These are phyloP conservation scores for Artibeus lituratus DNA, from an alignment of 2,797 vertebrate genomes.

Conservation along the genomic window DNA sequence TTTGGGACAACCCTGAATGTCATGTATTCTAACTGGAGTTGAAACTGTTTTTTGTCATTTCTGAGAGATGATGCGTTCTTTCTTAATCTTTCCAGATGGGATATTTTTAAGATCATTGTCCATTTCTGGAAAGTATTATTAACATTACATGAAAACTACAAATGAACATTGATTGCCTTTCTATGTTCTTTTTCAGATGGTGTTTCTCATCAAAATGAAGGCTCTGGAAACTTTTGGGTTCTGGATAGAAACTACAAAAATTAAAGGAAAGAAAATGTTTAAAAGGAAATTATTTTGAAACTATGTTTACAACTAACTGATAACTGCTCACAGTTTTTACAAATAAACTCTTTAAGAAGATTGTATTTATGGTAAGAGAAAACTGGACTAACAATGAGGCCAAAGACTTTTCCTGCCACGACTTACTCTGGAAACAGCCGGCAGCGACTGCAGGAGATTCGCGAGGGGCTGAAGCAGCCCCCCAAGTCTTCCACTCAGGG, in stretches of 20 bases:
- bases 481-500: constrained; percentile 92
- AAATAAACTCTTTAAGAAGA: constrained; percentile 71
- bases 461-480: constrained; percentile 97
- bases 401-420: constrained; percentile 98
- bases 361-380: constrained; percentile 85
- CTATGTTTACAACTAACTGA: constrained; percentile 80
- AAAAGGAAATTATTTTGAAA: constrained; percentile 73
- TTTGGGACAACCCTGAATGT: background rate
- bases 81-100: background rate
- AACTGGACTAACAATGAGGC: constrained; percentile 92
- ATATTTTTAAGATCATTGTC: background rate
- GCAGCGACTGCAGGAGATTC: constrained; percentile 97
- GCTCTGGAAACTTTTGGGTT: constrained; percentile 69
- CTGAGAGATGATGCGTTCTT: background rate
- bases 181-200: constrained; percentile 78
- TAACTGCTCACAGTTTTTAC: constrained; percentile 50
- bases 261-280: constrained; percentile 75
- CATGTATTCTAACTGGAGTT: background rate
- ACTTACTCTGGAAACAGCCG: constrained; percentile 98
- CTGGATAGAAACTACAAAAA: constrained; percentile 72
- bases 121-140: background rate
- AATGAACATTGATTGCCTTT: background rate
- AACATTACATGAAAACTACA: constrained; percentile 19
- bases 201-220: constrained; percentile 74
- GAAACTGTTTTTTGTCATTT: background rate